Percentiles rank a stretch among this genome's conserved stretches.
These are phyloP conservation scores for Orcinus orca DNA, from an alignment of 2,113 vertebrate species.

Conservation along the genomic window DNA sequence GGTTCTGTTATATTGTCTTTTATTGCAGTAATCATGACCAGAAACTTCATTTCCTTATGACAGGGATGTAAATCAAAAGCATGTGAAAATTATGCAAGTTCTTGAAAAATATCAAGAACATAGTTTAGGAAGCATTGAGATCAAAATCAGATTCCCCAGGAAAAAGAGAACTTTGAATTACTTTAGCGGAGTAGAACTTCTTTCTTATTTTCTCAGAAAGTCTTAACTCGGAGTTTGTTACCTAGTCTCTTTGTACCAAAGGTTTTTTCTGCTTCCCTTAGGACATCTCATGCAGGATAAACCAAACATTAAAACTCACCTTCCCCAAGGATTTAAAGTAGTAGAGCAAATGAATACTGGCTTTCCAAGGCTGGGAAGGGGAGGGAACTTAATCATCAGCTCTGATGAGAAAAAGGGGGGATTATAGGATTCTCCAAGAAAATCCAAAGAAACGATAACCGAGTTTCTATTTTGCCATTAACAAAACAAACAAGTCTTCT, in stretches of 20 bases:
- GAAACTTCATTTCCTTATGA: constrained; percentile 70
- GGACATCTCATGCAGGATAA: background rate
- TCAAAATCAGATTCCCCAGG: constrained; percentile 69
- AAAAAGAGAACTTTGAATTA: constrained; percentile 44
- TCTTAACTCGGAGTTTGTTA: background rate
- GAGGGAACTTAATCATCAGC: background rate
- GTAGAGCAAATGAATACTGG: background rate
- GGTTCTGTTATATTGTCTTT: constrained; percentile 65
- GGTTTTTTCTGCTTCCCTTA: background rate
- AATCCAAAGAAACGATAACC: constrained; percentile 16
- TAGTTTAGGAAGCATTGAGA: constrained; percentile 74
- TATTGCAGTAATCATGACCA: constrained; percentile 67
- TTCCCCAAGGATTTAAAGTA: background rate
- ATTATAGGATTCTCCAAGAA: constrained; percentile 16
- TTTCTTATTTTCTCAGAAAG: constrained; percentile 20
- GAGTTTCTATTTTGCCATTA: constrained; percentile 32
- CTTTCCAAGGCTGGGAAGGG: background rate
- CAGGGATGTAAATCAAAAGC: constrained; percentile 63
- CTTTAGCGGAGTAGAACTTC: constrained; percentile 53
- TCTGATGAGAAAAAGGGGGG: background rate
- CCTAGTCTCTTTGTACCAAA: background rate
- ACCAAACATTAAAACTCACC: background rate
- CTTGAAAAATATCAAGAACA: constrained; percentile 75
- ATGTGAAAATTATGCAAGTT: constrained; percentile 71
- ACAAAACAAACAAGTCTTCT: constrained; percentile 11